Base-by-base conservation (phyloP, 2,113 vertebrate species). In the Ptilorrhoa leucosticta region DNA sequence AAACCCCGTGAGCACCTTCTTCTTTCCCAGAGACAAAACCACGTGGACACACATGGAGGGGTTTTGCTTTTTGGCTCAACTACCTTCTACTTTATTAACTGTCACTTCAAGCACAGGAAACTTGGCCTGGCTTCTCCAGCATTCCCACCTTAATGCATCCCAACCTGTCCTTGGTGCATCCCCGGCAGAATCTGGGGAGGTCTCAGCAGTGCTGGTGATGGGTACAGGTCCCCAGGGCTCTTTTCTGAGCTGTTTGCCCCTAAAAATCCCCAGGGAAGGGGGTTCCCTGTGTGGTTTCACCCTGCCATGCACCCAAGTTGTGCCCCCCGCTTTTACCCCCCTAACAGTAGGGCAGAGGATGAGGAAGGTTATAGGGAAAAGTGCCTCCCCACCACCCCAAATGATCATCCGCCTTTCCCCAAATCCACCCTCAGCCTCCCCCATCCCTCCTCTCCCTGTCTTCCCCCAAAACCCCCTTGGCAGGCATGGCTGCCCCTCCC, bases 1-100 rank as follows among this genome's bases (percentile, higher is more conserved):
- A 72, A 75, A 24, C 13, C 6, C 26, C 2, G 0, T 0, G 2
- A 65, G 31, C 6, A 3, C 5, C 69, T 39, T 26, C 30, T 16
- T 40, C 35, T 63, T 45, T 58, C 33, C 65, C 60, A 16, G 37
- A 63, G 26, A 73, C 11, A 76, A 72, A 79, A 69, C 13, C 22
- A 88, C 7, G 0, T 3, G 1, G 24, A 79, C 54, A 31, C 33
- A 8, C 3, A 45, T 0, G 1, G 14, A 44, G 9, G 17, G 5
- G 6, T 61, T 50, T 35, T 37, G 12, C 1, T 44, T 64, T 78
- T 84, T 44, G 44, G 11, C 30, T 51, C 22, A 56, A 7, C 35
- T 76, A 7, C 30, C 19, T 51, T 72, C 42, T 63, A 22, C 58
- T 90, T 93, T 78, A 89, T 85, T 85, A 24, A 66, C 28, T 24